phyloP scores from a whole-genome alignment of 2,113 vertebrate genomes.

The Gambusia affinis region DNA sequence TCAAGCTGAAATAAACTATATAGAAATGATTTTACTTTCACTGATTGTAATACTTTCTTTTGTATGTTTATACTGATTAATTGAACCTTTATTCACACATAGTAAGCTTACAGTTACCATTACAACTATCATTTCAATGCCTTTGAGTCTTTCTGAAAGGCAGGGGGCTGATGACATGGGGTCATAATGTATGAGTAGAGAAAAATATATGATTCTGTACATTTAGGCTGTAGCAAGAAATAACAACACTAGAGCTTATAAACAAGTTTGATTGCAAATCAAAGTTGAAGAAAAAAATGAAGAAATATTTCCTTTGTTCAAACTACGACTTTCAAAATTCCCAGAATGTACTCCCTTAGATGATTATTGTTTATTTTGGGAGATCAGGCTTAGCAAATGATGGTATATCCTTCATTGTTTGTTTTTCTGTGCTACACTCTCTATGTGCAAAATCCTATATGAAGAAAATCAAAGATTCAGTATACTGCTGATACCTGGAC shows the following conservation, averaged over 20 bases:
- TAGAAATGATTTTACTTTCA: not conserved
- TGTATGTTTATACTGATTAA: not conserved
- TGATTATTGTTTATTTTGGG: not conserved
- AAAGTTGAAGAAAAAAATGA: not conserved
- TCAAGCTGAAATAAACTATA: slow-evolving; percentile 38
- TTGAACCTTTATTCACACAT: not conserved
- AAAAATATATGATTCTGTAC: not conserved
- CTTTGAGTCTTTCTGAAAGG: not conserved
- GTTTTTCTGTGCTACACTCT: not conserved
- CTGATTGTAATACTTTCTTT: too few relatives aligned
- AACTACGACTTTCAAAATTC: not conserved
- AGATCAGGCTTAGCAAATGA: not conserved
- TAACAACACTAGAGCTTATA: not conserved
- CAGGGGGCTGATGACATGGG: not conserved
- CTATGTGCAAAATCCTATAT: not conserved
- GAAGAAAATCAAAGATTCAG: not conserved
- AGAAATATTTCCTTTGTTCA: slow-evolving; percentile 1
- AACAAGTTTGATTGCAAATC: not conserved
- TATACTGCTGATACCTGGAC: slow-evolving; percentile 84
- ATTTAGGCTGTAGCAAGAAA: not conserved
- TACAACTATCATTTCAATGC: slow-evolving; percentile 4
- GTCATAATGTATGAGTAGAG: not conserved
- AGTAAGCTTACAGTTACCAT: slow-evolving; percentile 18
- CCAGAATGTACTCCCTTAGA: not conserved
- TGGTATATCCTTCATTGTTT: accelerated